Base-by-base conservation (phyloP, 1,140 invertebrate species). In the Chionoecetes opilio region DNA sequence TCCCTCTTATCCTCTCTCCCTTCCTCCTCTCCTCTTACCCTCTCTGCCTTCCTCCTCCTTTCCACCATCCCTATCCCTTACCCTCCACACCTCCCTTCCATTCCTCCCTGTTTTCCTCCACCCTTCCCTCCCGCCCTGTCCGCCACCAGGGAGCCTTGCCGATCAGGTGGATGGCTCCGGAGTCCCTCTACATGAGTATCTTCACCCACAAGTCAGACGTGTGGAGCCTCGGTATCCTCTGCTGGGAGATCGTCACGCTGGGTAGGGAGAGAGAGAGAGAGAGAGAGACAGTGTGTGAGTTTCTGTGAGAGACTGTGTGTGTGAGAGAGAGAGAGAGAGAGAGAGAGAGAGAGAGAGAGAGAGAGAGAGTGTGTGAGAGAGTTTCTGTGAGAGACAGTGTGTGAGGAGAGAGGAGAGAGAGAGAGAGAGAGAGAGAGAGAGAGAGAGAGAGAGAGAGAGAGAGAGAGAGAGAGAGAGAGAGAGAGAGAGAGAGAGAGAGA, bases 81-180 rank as follows among this genome's bases (percentile, higher is more conserved):
- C 21, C 53, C 26, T 21, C 26, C 53, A n/a, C 26, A 6, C 14
- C 53, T 53, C 6, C 46, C 46, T 53, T 91, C 31, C 31, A 6
- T 29, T 32, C 37, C 21, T 91, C 31, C 29, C 21, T 11, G 9
- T 29, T n/a, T 41, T 14, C 34, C 11, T 82, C 3, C 21, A 14
- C n/a, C 32, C 29, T 82, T 29, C 29, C 21, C 37, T 41, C 35
- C 63, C n/a, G 0, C 3, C 26, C 21, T 93, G 17, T 34, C 35
- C 11, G 37, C 87, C 75, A 87, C 17, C 95, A 95, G 96, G 97
- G 97, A 89, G 91, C 96, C 84, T 95, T 97, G 96, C 98, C 98
- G 2, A 98, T 99, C 91, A 97, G 98, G 75, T 99, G 98, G 98
- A 99, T 99, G 98, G 98, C 98, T 14, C 98, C 98, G 0, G 98